Base-by-base conservation (phyloP, 2,888 invertebrate genomes). In the Megaustenia siamemsis region DNA sequence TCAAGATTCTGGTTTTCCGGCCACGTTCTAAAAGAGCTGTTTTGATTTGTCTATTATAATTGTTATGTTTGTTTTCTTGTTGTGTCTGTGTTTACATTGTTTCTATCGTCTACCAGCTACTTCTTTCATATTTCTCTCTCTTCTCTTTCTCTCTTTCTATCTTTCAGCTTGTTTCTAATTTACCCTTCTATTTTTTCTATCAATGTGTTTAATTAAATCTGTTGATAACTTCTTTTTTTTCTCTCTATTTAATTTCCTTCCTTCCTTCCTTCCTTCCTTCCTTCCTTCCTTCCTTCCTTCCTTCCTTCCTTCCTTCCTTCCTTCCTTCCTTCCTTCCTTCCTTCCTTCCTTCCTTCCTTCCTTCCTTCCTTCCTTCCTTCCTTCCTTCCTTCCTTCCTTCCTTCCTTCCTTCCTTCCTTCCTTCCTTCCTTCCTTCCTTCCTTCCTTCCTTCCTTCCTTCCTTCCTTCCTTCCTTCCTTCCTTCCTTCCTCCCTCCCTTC, bases 211-310 rank as follows among this genome's bases (percentile, higher is more conserved):
- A 49, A 18, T 18, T 12, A 12, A 49, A 49, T n/a, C n/a, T n/a
- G n/a, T n/a, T n/a, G n/a, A n/a, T n/a, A n/a, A n/a, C n/a, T 45
- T 73, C 45, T 45, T 38, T 43, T 32, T 45, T 35, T 53, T 71
- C 43, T 28, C 43, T n/a, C n/a, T n/a, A n/a, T n/a, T n/a, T n/a
- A n/a, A n/a, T n/a, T n/a, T n/a, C n/a, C n/a, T n/a, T n/a, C n/a
- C 49, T 28, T 66, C 66, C 49, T 35, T 63, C 79, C n/a, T 28
- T 66, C 63, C 18, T n/a, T 63, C 66, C 24, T n/a, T 63, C 43
- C 24, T 49, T 63, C 28, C 21, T 24, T 28, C 45, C n/a, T 35
- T 38, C 43, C 66, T 60, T 40, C 38, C 28, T 18, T 66, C 79
- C 49, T 35, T 43, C 24, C 49, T 40, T 18, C 66, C n/a, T 21